Evolutionary conservation across 2,888 invertebrate species (phyloP).

Genomic region (Leptopilina drosophilae): DNA sequence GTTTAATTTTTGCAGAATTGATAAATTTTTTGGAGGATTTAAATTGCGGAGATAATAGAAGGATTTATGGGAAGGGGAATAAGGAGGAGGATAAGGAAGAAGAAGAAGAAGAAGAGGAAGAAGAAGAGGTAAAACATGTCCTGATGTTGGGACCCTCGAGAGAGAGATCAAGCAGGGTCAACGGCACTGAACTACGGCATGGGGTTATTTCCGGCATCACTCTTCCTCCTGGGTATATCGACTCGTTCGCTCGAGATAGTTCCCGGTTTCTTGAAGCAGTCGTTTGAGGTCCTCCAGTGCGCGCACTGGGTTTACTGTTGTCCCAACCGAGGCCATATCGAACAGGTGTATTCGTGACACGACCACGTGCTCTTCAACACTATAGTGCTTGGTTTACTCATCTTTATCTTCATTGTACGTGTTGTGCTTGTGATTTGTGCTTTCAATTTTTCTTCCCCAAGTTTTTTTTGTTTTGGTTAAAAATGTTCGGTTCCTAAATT

Average conservation of each 20-base stretch:
- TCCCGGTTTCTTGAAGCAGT: constrained; percentile 46
- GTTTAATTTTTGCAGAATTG: no score
- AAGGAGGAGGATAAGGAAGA: no score
- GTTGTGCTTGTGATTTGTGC: background rate
- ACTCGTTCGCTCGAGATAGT: constrained; percentile 52
- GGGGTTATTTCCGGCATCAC: constrained; percentile 75
- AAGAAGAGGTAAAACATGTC: background rate
- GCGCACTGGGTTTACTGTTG: constrained; percentile 29
- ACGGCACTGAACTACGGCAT: constrained; percentile 67
- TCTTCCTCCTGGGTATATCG: constrained; percentile 58
- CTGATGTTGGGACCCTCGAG: background rate
- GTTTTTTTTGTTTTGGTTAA: no score
- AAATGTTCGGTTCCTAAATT: no score
- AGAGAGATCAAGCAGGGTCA: constrained; percentile 70
- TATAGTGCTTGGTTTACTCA: constrained; percentile 9
- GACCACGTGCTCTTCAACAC: constrained; percentile 66
- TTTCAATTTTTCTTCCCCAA: background rate
- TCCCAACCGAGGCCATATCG: constrained; percentile 48
- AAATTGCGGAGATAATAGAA: background rate
- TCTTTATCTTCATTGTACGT: background rate
- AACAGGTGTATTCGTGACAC: constrained; percentile 56
- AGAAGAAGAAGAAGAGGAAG: no score
- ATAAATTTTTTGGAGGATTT: background rate
- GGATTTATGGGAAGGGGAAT: background rate
- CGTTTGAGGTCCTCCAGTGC: constrained; percentile 47